Percentiles rank a stretch among this genome's conserved stretches.
Evolutionary conservation across 2,797 vertebrate species (phyloP).

Genomic region (Gobionotothen gibberifrons): DNA sequence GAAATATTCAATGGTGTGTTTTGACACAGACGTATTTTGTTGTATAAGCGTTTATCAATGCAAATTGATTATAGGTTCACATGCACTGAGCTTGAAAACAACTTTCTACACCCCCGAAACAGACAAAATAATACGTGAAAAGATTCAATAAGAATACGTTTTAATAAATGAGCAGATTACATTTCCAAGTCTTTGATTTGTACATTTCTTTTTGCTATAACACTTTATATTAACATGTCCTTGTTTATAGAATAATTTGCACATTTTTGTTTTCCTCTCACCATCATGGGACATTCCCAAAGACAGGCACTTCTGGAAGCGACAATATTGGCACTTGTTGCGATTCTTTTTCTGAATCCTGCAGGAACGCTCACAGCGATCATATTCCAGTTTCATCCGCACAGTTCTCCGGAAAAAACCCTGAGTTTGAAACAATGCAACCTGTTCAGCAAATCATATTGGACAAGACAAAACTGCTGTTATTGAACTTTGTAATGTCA

Average conservation of each 20-base stretch:
- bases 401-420: constrained; percentile 98
- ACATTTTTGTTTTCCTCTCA: constrained; percentile 77
- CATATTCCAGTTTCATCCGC: constrained; percentile 98
- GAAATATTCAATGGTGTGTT: not conserved
- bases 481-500: not conserved
- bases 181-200: not conserved
- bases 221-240: not conserved
- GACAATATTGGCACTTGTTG: constrained; percentile 99
- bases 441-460: constrained; percentile 10
- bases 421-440: constrained; percentile 71
- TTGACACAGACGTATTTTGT: not conserved
- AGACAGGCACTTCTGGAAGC: constrained; percentile 98
- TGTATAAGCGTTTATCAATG: not conserved
- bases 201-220: no score
- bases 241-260: not conserved
- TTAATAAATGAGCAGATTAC: not conserved
- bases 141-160: not conserved
- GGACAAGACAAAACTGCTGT: not conserved
- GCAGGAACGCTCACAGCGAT: constrained; percentile 94
- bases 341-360: constrained; percentile 99
- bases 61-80: not conserved
- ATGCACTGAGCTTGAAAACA: not conserved
- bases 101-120: not conserved
- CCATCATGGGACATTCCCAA: constrained; percentile 99
- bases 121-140: not conserved